phyloP scores from a whole-genome alignment of 2,888 invertebrate genomes.

The Nomada fucata region DNA sequence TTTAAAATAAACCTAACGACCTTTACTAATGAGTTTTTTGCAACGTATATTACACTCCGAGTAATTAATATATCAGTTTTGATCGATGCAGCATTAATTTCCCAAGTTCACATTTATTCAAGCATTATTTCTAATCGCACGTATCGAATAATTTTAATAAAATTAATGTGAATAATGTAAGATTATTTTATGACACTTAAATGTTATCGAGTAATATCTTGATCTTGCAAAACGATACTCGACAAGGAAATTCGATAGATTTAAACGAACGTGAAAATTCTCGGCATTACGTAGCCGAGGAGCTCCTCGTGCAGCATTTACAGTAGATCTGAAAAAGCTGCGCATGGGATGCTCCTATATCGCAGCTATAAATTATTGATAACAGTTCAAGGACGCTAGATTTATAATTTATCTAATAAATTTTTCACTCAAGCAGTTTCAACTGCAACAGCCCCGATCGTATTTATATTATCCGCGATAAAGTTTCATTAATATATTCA shows the following conservation, averaged over 20 bases:
- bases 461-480: not conserved
- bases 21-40: conserved; percentile 33
- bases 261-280: conserved; percentile 4
- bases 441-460: not conserved
- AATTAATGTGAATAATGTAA: not conserved
- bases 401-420: conserved; percentile 9
- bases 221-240: not conserved
- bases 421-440: conserved; percentile 8
- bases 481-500: not conserved
- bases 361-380: conserved; percentile 43
- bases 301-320: not conserved
- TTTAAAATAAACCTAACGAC: conserved; percentile 29
- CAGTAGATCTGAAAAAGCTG: conserved; percentile 4
- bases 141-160: not conserved
- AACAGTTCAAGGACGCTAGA: conserved; percentile 30
- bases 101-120: not conserved
- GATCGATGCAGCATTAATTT: not conserved
- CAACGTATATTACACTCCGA: not conserved
- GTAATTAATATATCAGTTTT: not conserved
- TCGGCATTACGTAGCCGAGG: not conserved
- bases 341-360: conserved; percentile 1
- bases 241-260: not conserved
- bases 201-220: not conserved
- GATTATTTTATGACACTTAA: not conserved
- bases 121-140: not conserved